Base-by-base conservation (phyloP, 2,113 vertebrate species). In the Grammomys surdaster region DNA sequence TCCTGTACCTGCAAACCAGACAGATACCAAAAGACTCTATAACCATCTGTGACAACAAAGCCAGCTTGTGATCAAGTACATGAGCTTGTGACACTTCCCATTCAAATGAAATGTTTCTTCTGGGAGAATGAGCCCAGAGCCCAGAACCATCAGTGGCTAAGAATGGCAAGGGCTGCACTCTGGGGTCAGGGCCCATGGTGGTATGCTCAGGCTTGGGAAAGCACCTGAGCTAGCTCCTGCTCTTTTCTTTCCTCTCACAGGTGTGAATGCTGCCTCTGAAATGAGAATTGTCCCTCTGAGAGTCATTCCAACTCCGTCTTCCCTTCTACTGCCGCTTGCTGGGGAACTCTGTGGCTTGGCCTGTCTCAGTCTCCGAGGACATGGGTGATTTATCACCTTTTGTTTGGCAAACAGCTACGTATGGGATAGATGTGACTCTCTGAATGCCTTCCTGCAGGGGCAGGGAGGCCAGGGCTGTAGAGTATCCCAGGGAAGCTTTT, bases 371-470 rank as follows among this genome's bases (percentile, higher is more conserved):
- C 93, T 97, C 96, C 65, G 54, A 90, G 80, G 91, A 84, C 78
- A 94, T 88, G 88, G 75, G 80, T 63, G 88, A 96, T 77, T 97
- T 95, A 94, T 51, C 26, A 77, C 92, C 95, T 97, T 96, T 88
- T 95, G 96, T 95, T 93, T 48, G 22, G 94, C 89, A 95, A 85
- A 94, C 91, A 95, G 93, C 93, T 96, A 92, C 92, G 93, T 86
- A 69, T 10, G 65, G 77, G 92, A 90, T 0, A 17, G 65, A 93
- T 65, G 33, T 4, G 7, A 78, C 75, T 89, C 22, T 65, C 96
- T 90, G 91, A 96, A 90, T 95, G 93, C 93, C 96, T 93, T 48
- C 40, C 73, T 89, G 97, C 0, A 31, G 89, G 92, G 78, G 69
- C 63, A 72, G 88, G 89, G 16, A 51, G n/a, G 31, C 28, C 12